A percentile compares a stretch with the other conserved stretches of the same genome.
Evolutionary conservation across 2,113 vertebrate genomes (phyloP).

Genomic region (Haplochromis vanheusdeni): DNA sequence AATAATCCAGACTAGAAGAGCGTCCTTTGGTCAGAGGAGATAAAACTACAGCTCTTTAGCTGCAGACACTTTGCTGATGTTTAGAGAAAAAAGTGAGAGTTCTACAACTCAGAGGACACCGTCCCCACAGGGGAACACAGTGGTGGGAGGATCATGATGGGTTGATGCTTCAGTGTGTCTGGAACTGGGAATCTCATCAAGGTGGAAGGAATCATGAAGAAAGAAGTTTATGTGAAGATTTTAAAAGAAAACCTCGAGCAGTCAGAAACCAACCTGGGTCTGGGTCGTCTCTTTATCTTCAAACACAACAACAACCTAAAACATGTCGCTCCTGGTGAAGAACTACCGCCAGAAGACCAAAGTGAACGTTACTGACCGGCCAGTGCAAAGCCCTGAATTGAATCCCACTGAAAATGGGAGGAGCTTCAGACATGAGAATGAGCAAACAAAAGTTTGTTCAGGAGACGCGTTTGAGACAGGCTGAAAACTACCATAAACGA

Average conservation of each 20-base stretch:
- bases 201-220: neutral
- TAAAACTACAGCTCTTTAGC: neutral
- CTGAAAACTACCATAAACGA: neutral
- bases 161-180: neutral
- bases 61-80: neutral
- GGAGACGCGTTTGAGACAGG: neutral
- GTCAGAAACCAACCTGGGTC: neutral
- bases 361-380: neutral
- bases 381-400: neutral
- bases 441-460: neutral
- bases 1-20: too few species aligned
- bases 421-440: neutral
- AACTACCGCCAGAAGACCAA: neutral
- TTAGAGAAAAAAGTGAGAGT: neutral
- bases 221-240: neutral
- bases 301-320: neutral
- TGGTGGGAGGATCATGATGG: neutral
- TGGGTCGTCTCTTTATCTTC: neutral
- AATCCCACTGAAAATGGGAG: neutral
- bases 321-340: neutral
- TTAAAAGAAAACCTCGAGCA: neutral
- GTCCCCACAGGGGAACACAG: neutral
- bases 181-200: neutral
- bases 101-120: neutral
- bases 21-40: neutral